A percentile compares a stretch with the other conserved stretches of the same genome.
These are phyloP conservation scores for Drosophila orena DNA, from an alignment of 1,140 invertebrate genomes.

Conservation along the genomic window DNA sequence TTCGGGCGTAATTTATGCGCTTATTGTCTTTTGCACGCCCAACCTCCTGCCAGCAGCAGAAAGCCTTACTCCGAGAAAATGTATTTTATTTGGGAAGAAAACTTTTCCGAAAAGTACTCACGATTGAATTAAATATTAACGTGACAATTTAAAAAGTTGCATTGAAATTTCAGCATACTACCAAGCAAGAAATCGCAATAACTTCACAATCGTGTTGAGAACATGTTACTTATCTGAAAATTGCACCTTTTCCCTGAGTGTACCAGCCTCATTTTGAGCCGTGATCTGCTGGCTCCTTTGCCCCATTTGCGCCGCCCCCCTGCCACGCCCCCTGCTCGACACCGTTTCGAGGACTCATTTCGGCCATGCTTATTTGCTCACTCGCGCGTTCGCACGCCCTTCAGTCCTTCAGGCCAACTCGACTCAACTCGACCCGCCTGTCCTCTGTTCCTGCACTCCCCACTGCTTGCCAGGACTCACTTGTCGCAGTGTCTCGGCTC, in stretches of 20 bases:
- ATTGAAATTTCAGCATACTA: too few species aligned
- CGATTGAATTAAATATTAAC: not conserved
- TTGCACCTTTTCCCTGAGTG: not conserved
- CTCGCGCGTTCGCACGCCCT: constrained; percentile 44
- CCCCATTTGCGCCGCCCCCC: constrained; percentile 4
- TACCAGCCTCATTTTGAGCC: constrained; percentile 12
- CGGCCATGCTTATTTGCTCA: constrained; percentile 51
- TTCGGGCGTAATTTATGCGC: constrained; percentile 78
- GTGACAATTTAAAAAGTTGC: not conserved
- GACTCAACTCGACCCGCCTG: too few species aligned
- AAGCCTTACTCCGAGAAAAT: constrained; percentile 2
- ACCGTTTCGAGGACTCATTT: constrained; percentile 52
- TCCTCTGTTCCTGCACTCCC: constrained; percentile 13
- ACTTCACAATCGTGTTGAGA: too few species aligned
- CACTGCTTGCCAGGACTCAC: constrained; percentile 27
- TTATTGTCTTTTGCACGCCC: constrained; percentile 67
- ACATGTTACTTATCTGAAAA: too few species aligned
- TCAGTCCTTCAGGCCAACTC: constrained; percentile 8
- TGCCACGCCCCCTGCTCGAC: constrained; percentile 3
- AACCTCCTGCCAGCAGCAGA: constrained; percentile 14
- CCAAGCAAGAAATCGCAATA: too few species aligned
- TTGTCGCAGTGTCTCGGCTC: constrained; percentile 44
- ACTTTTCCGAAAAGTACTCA: not conserved
- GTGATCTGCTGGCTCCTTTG: constrained; percentile 22
- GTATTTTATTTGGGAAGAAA: too few species aligned